A percentile compares a stretch with the other conserved stretches of the same genome.
These are phyloP conservation scores for Dascillus cervinus DNA, from an alignment of 2,888 invertebrate genomes.

Conservation along the genomic window DNA sequence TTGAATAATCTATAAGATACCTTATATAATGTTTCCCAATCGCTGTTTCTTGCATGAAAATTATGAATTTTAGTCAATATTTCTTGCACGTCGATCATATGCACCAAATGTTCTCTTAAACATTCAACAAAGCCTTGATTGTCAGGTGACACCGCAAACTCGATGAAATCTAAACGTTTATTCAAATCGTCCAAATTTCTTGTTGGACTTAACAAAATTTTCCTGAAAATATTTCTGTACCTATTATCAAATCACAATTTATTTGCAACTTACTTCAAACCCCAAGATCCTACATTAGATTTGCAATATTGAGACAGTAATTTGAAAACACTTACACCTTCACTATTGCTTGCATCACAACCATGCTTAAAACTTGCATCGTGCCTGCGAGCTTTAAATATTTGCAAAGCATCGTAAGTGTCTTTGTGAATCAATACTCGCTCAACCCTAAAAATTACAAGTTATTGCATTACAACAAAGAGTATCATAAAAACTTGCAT, in stretches of 20 bases:
- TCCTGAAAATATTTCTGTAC: slow-evolving; percentile 50
- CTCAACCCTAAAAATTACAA: slow-evolving; percentile 47
- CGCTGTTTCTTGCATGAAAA: slow-evolving; percentile 52
- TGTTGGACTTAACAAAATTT: slow-evolving; percentile 64
- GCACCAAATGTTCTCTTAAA: slow-evolving; percentile 38
- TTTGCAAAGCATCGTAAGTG: slow-evolving; percentile 66
- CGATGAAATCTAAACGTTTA: slow-evolving; percentile 61
- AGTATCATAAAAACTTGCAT: slow-evolving; percentile 46
- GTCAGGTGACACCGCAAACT: slow-evolving; percentile 56
- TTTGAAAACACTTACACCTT: slow-evolving; percentile 66
- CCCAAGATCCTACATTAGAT: slow-evolving; percentile 63
- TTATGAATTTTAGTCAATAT: slow-evolving; percentile 57
- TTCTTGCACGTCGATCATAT: slow-evolving; percentile 41
- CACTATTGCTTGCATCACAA: slow-evolving; percentile 49
- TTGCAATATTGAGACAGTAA: slow-evolving; percentile 57
- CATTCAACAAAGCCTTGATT: slow-evolving; percentile 56
- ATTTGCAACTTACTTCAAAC: too few species aligned
- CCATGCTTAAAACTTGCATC: slow-evolving; percentile 69
- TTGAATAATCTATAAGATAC: too few species aligned
- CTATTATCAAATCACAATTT: too few species aligned
- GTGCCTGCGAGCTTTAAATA: slow-evolving; percentile 65
- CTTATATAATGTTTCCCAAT: slow-evolving; percentile 66
- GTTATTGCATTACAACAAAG: not conserved
- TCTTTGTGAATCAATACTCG: slow-evolving; percentile 64
- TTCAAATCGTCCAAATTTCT: slow-evolving; percentile 52